phyloP scores from a whole-genome alignment of 2,113 vertebrate genomes.

The Pelodiscus sinensis region DNA sequence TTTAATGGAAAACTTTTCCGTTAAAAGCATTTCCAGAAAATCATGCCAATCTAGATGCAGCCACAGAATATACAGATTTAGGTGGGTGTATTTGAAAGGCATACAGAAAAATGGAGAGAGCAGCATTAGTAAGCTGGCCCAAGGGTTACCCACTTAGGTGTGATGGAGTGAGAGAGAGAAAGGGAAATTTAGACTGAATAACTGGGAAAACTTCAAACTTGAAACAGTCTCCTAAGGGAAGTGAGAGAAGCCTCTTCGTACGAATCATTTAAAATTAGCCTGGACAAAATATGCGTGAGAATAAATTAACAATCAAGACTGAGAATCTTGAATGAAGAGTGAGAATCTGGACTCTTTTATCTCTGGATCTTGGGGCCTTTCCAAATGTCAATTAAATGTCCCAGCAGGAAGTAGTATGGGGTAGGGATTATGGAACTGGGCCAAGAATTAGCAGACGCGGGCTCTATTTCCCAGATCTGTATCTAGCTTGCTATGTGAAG shows the following conservation, averaged over 20 bases:
- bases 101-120: not conserved
- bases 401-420: not conserved
- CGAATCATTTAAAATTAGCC: not conserved
- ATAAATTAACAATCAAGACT: not conserved
- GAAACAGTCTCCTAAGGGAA: not conserved
- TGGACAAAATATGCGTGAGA: accelerated
- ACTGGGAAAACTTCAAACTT: not conserved
- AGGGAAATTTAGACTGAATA: not conserved
- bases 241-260: not conserved
- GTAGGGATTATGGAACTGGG: not conserved
- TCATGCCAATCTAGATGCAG: too few species aligned
- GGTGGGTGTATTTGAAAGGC: not conserved
- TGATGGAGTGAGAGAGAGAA: not conserved
- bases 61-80: too few species aligned
- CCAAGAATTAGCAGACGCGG: not conserved
- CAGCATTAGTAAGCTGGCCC: not conserved
- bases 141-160: not conserved
- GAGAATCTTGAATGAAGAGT: not conserved
- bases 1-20: too few species aligned
- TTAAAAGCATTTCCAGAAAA: too few species aligned
- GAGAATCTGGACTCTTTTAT: not conserved
- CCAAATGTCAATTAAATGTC: not conserved
- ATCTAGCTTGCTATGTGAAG: not conserved
- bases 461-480: not conserved
- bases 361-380: not conserved